Conservation (phyloP, 2,797 vertebrate species). For the Tenualosa thibaudeaui region DNA sequence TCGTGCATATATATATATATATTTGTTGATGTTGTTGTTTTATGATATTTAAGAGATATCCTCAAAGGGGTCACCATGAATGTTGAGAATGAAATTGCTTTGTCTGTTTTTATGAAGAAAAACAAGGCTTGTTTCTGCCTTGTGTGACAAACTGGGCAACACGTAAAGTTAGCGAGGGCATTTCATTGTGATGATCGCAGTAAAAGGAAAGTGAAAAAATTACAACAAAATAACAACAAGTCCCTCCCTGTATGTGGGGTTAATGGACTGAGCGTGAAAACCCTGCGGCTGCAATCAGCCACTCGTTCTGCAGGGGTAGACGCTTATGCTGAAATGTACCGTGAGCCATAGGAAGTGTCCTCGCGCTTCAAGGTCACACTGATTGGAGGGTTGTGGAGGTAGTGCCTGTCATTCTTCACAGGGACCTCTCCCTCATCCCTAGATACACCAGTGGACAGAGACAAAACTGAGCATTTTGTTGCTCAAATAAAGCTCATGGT, state of each 20-base stretch:
- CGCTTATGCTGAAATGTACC: neutral
- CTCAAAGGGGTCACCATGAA: constrained; percentile 1
- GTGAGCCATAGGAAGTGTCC: neutral
- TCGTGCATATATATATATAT: neutral
- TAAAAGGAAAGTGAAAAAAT: neutral
- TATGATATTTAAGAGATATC: neutral
- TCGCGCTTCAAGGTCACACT: neutral
- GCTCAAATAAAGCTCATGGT: neutral
- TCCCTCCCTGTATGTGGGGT: constrained; percentile 2
- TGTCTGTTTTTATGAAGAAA: neutral
- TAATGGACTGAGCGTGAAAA: constrained; percentile 18
- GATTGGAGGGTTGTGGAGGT: neutral
- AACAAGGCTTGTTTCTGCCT: neutral
- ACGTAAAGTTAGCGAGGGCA: neutral
- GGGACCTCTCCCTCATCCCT: neutral
- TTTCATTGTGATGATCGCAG: neutral
- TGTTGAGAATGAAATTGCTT: neutral
- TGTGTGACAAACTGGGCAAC: neutral
- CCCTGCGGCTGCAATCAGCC: constrained; percentile 18
- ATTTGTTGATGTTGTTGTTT: neutral
- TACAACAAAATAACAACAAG: constrained; percentile 6
- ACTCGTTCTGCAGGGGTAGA: constrained; percentile 1
- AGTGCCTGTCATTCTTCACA: neutral
- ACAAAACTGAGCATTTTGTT: neutral
- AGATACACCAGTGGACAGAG: neutral